These are phyloP conservation scores for Pterois miles DNA, from an alignment of 2,797 vertebrate species.

Conservation along the genomic window DNA sequence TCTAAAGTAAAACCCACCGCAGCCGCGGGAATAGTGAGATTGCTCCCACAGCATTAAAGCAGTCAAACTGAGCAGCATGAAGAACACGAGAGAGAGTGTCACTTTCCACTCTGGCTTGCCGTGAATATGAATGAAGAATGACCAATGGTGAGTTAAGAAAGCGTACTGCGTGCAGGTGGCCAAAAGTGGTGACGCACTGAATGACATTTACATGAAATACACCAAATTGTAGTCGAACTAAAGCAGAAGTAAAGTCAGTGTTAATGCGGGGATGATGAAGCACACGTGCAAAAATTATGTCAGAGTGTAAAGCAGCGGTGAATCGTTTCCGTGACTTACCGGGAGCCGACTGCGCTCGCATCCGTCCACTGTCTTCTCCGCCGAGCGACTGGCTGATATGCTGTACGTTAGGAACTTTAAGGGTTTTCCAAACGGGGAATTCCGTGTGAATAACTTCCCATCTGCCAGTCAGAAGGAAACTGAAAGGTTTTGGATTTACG, in stretches of 20 bases:
- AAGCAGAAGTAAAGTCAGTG: background rate
- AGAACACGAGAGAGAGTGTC: background rate
- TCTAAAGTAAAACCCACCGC: background rate
- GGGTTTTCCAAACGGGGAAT: constrained; percentile 49
- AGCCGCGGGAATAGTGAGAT: constrained; percentile 1
- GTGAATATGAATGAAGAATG: constrained; percentile 81
- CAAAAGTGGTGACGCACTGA: constrained; percentile 47
- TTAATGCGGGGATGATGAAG: background rate
- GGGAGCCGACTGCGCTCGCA: constrained; percentile 23
- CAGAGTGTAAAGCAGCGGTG: background rate
- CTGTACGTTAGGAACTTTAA: background rate
- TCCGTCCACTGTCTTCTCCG: constrained; percentile 34
- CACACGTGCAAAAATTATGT: background rate
- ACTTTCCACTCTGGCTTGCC: constrained; percentile 10
- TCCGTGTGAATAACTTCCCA: constrained; percentile 55
- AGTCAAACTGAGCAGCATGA: constrained; percentile 29
- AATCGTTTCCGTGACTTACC: constrained; percentile 44
- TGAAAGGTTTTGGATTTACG: constrained; percentile 58
- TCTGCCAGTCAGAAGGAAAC: constrained; percentile 67
- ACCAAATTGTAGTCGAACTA: background rate
- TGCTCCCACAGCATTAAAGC: background rate
- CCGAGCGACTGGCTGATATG: constrained; percentile 32
- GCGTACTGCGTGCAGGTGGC: background rate
- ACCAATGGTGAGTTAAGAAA: constrained; percentile 81
- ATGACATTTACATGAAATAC: background rate